These are phyloP conservation scores for Pelecanoides urinatrix DNA, from an alignment of 2,113 vertebrate species.

Conservation along the genomic window DNA sequence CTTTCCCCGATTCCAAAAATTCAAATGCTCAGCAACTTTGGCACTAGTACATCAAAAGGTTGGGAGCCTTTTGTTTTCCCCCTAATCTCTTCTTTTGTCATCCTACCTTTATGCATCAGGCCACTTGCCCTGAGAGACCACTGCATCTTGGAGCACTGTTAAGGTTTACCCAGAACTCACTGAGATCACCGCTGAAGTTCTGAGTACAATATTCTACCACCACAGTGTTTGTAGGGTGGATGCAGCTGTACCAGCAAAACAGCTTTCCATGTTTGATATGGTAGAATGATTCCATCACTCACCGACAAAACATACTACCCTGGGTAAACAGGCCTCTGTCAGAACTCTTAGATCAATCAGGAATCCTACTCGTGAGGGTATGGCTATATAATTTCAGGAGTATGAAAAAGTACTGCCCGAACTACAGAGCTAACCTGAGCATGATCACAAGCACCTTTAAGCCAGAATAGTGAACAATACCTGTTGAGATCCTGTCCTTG, in stretches of 20 bases:
- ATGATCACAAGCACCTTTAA: background rate
- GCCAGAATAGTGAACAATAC: slow-evolving; percentile 60
- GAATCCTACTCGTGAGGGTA: background rate
- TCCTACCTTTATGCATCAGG: too few species aligned
- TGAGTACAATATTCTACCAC: background rate
- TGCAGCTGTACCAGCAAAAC: background rate
- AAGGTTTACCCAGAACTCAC: background rate
- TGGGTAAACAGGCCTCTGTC: background rate
- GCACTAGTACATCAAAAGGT: background rate
- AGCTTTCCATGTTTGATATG: background rate
- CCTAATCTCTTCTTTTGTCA: background rate
- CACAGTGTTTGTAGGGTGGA: background rate
- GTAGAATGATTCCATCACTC: background rate
- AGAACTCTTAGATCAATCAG: background rate
- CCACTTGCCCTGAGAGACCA: background rate
- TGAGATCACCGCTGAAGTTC: background rate
- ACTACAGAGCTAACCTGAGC: background rate
- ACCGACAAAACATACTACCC: background rate
- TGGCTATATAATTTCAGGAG: background rate
- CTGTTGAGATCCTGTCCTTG: slow-evolving; percentile 91
- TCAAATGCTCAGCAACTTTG: background rate
- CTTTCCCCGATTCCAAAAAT: background rate
- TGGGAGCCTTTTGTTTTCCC: background rate
- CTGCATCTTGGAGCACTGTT: background rate
- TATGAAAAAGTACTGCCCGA: background rate